These are phyloP conservation scores for Deroptyus accipitrinus DNA, from an alignment of 2,113 vertebrate species.

Conservation along the genomic window DNA sequence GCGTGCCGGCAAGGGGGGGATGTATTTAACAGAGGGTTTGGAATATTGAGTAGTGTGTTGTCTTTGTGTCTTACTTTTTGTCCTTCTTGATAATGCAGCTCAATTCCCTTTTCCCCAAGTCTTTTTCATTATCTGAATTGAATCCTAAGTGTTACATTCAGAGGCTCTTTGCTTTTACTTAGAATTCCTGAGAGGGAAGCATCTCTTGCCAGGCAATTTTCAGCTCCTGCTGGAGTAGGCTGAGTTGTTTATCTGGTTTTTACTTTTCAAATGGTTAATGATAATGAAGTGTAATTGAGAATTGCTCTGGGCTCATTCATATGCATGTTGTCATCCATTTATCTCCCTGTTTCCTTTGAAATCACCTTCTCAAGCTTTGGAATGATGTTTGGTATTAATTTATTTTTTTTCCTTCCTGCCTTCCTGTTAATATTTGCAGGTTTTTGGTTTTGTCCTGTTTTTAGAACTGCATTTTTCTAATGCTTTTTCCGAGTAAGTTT, in stretches of 20 bases:
- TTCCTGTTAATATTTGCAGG: neutral
- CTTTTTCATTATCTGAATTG: conserved; percentile 31
- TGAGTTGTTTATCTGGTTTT: neutral
- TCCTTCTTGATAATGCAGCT: neutral
- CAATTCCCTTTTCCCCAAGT: neutral
- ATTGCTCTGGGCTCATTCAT: conserved; percentile 38
- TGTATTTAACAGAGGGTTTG: neutral
- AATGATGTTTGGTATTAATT: neutral
- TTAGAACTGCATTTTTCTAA: neutral
- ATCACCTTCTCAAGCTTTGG: conserved; percentile 35
- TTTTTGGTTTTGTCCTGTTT: neutral
- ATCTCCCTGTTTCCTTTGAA: conserved; percentile 53
- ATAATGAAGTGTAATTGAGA: conserved; percentile 49
- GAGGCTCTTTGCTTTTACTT: conserved; percentile 21
- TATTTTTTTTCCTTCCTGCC: neutral
- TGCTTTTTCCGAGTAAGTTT: neutral
- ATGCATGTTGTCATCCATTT: conserved; percentile 30
- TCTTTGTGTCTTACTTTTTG: neutral
- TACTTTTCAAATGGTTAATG: conserved; percentile 52
- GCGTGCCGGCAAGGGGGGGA: neutral
- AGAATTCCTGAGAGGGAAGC: conserved; percentile 39
- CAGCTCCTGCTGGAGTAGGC: neutral
- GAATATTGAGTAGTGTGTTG: neutral
- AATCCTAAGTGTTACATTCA: conserved; percentile 14
- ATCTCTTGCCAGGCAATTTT: conserved; percentile 26